Evolutionary conservation across 2,888 invertebrate species (phyloP), one percentile per base, ranked within the genome.

Genomic region (Drosophila cyrtoloma): DNA sequence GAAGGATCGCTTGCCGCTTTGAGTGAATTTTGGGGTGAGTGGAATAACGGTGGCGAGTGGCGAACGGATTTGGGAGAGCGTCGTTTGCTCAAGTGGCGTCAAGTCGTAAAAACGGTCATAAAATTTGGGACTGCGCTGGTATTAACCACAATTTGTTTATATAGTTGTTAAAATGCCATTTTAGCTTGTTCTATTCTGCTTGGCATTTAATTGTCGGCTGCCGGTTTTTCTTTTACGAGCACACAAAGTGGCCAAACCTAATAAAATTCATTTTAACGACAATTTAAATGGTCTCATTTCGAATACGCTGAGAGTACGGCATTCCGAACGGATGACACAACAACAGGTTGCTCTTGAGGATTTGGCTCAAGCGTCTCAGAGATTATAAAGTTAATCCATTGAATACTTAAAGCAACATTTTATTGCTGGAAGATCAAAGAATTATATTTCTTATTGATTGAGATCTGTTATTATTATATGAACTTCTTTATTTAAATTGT

Each of bases 81-180:
- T 56, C 71, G 59, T 56, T 62, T 67, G 72, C 73, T 81, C 82
- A 82, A 91, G 89, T 91, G 93, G 93, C 93, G 93, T 88, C 87
- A 93, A 92, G 92, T 93, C 93, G 91, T 93, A 92, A 93, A 93
- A 93, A 89, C 22, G 77, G 77, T 84, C 84, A 90, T 93, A 92
- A 93, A 92, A 84, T 67, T 71, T 56, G 62, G 67, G 69, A 44
- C 73, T 81, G 68, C 62, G 69, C 67, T 72, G 75, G 81, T 77
- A 90, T 81, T 86, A 82, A 83, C 91, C 91, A 77, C 91, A 91
- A 91, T 90, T 85, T 90, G 91, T 90, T 91, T 92, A 88, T 92
- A 81, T 88, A 86, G 89, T 89, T 91, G 90, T 91, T 88, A 83
- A 86, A 86, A 86, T 84, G 81, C 81, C 91, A 89, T 86, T 86